A percentile compares a stretch with the other conserved stretches of the same genome.
Evolutionary conservation across 2,113 vertebrate genomes (phyloP).

Genomic region (Equus quagga): DNA sequence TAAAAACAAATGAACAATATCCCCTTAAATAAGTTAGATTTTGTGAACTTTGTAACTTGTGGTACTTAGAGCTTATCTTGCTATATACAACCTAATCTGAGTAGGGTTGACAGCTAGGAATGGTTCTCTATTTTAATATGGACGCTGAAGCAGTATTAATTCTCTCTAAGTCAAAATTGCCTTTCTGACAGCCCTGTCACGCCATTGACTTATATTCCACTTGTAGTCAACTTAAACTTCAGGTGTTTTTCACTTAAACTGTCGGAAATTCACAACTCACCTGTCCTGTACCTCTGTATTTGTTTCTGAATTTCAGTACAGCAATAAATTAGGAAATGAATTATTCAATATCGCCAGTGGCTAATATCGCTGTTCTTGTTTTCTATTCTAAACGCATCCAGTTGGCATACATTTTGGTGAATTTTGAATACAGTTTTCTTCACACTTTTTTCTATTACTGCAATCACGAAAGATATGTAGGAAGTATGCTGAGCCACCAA

Average conservation of each 20-base stretch:
- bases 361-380: constrained; percentile 33
- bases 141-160: not conserved
- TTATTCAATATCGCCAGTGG: constrained; percentile 56
- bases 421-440: constrained; percentile 9
- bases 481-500: not conserved
- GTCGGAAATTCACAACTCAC: constrained; percentile 19
- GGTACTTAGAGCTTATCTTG: not conserved
- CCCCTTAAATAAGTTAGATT: not conserved
- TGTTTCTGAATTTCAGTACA: constrained; percentile 57
- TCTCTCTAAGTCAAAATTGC: constrained; percentile 35
- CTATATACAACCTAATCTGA: not conserved
- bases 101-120: not conserved
- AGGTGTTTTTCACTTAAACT: constrained; percentile 47
- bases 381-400: not conserved
- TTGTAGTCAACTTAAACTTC: constrained; percentile 7
- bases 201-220: not conserved
- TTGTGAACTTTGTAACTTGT: not conserved
- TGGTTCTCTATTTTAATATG: not conserved
- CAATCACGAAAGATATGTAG: not conserved
- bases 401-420: not conserved
- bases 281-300: constrained; percentile 29
- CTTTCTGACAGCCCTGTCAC: constrained; percentile 39
- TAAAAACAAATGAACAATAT: not conserved
- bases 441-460: not conserved
- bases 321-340: constrained; percentile 59